phyloP scores from a whole-genome alignment of 2,888 invertebrate species.

The Emesis castigata region DNA sequence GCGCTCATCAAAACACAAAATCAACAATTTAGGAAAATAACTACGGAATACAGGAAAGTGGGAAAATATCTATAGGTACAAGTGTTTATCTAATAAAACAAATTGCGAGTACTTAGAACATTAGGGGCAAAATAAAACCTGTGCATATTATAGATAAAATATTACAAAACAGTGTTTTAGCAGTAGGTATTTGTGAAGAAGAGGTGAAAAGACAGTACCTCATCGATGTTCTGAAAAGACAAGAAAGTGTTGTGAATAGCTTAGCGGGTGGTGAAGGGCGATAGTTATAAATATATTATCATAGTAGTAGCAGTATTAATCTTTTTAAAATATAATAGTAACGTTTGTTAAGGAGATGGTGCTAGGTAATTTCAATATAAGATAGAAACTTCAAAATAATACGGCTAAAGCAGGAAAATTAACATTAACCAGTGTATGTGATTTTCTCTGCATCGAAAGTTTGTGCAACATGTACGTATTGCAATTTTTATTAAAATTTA shows the following conservation, averaged over 20 bases:
- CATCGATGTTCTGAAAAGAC: slow-evolving; percentile 89
- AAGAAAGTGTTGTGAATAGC: slow-evolving; percentile 86
- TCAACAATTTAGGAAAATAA: background rate
- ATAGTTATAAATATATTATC: background rate
- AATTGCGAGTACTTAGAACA: slow-evolving; percentile 34
- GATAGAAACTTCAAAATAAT: background rate
- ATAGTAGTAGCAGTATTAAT: background rate
- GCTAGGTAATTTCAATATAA: background rate
- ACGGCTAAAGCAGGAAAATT: background rate
- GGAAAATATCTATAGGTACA: background rate
- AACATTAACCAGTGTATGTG: background rate
- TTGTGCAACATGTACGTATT: background rate
- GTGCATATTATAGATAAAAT: slow-evolving; percentile 77
- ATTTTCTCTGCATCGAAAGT: background rate
- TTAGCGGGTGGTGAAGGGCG: slow-evolving; percentile 75
- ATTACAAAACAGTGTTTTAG: slow-evolving; percentile 76
- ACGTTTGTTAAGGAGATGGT: background rate
- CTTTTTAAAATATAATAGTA: background rate
- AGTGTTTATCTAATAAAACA: background rate
- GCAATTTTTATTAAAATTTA: background rate
- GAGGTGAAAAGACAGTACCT: slow-evolving; percentile 87
- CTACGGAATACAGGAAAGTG: background rate
- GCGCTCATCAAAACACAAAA: background rate
- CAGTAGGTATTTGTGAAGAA: slow-evolving; percentile 77
- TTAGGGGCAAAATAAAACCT: slow-evolving; percentile 58